A percentile compares a stretch with the other conserved stretches of the same genome.
These are phyloP conservation scores for Thripadectes ignobilis DNA, from an alignment of 2,797 vertebrate genomes.

Conservation along the genomic window DNA sequence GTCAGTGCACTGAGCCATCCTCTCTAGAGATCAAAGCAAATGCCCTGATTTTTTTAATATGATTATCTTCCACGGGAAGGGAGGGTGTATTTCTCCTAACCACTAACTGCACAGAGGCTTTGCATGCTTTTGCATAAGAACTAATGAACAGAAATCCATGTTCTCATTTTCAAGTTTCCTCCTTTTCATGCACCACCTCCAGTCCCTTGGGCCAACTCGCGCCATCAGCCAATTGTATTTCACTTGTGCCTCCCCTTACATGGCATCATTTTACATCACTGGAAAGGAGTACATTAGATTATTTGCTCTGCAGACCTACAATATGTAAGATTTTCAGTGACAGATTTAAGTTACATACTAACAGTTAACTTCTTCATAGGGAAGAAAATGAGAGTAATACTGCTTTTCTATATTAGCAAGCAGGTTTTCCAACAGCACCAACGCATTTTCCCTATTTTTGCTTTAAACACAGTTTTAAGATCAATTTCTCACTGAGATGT, in stretches of 20 bases:
- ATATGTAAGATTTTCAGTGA: not conserved
- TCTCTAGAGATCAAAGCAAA: not conserved
- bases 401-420: not conserved
- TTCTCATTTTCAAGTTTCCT: not conserved
- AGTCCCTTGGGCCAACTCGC: rapidly evolving
- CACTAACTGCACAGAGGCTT: not conserved
- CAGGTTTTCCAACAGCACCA: not conserved
- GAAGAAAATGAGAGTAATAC: not conserved
- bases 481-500: not conserved
- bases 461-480: not conserved
- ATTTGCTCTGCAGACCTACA: not conserved
- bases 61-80: not conserved
- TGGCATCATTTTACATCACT: not conserved
- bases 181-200: not conserved
- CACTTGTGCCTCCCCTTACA: not conserved
- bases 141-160: not conserved
- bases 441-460: not conserved
- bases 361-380: not conserved
- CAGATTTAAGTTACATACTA: not conserved
- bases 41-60: not conserved
- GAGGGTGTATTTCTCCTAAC: not conserved
- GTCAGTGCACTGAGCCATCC: not conserved
- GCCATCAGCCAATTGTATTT: not conserved
- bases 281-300: not conserved
- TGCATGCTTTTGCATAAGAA: not conserved